Evolutionary conservation across 2,888 invertebrate species (phyloP).

Genomic region (Keiferia lycopersicella): DNA sequence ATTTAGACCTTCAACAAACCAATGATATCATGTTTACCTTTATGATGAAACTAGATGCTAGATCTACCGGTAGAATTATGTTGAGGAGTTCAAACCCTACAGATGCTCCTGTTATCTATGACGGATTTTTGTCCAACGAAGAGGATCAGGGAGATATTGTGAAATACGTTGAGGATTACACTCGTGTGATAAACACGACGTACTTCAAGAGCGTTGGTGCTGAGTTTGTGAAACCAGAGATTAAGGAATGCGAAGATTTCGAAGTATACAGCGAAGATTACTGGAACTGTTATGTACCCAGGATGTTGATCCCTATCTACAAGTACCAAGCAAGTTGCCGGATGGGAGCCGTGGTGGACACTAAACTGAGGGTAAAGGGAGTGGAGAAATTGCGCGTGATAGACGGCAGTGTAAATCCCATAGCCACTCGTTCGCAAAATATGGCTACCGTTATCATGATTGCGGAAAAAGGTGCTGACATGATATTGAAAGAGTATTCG

Average conservation of each 20-base stretch:
- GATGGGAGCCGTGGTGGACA: slow-evolving; percentile 87
- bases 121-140: slow-evolving; percentile 79
- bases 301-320: slow-evolving; percentile 84
- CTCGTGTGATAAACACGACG: slow-evolving; percentile 56
- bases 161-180: slow-evolving; percentile 52
- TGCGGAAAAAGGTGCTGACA: slow-evolving; percentile 79
- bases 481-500: slow-evolving; percentile 34
- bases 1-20: slow-evolving; percentile 32
- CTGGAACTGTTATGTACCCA: slow-evolving; percentile 84
- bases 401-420: slow-evolving; percentile 90
- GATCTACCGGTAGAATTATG: slow-evolving; percentile 75
- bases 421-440: slow-evolving; percentile 86
- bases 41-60: slow-evolving; percentile 53
- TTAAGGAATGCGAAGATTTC: slow-evolving; percentile 35
- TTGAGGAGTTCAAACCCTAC: slow-evolving; percentile 76
- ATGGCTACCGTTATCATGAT: slow-evolving; percentile 89
- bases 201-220: slow-evolving; percentile 57
- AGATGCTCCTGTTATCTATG: slow-evolving; percentile 79
- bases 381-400: slow-evolving; percentile 83
- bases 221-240: slow-evolving; percentile 40
- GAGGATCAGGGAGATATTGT: slow-evolving; percentile 71
- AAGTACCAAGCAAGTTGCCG: slow-evolving; percentile 86
- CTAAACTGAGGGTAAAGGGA: slow-evolving; percentile 82
- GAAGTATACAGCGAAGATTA: slow-evolving; percentile 74
- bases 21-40: slow-evolving; percentile 35